Evolutionary conservation across 2,797 vertebrate genomes (phyloP).

Genomic region (Pseudopleuronectes americanus): DNA sequence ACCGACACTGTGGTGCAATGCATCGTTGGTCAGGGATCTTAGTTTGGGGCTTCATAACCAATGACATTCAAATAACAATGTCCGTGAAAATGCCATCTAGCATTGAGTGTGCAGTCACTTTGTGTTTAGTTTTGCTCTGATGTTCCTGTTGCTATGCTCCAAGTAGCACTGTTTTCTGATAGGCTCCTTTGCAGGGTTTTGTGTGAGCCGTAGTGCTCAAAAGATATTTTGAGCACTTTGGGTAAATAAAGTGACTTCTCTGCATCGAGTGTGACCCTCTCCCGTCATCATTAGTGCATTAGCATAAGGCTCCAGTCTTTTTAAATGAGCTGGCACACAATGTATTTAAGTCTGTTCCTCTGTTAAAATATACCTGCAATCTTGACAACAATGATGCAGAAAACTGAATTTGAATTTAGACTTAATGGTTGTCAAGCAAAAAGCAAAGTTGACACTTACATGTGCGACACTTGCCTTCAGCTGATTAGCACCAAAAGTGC

Average conservation of each 20-base stretch:
- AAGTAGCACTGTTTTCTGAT: neutral
- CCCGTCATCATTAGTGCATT: neutral
- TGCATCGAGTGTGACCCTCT: neutral
- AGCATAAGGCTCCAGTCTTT: neutral
- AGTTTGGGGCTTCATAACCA: conserved; percentile 20
- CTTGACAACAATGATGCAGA: neutral
- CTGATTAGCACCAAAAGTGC: conserved; percentile 17
- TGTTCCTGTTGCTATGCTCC: conserved; percentile 1
- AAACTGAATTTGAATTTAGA: conserved; percentile 34
- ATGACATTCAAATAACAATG: conserved; percentile 25
- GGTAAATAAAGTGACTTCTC: neutral
- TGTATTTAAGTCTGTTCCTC: neutral
- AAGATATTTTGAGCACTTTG: neutral
- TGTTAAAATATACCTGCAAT: neutral
- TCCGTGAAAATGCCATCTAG: conserved; percentile 22
- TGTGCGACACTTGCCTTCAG: conserved; percentile 16
- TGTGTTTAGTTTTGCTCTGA: conserved; percentile 4
- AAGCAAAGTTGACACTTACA: conserved; percentile 14
- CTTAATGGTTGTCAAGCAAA: conserved; percentile 14
- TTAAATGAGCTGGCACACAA: neutral
- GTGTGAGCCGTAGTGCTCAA: neutral
- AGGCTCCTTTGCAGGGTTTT: conserved; percentile 3
- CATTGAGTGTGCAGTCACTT: conserved; percentile 25
- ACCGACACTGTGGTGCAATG: conserved; percentile 14
- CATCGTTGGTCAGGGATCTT: conserved; percentile 20